These are phyloP conservation scores for Trichosurus vulpecula DNA, from an alignment of 2,797 vertebrate genomes.

Conservation along the genomic window DNA sequence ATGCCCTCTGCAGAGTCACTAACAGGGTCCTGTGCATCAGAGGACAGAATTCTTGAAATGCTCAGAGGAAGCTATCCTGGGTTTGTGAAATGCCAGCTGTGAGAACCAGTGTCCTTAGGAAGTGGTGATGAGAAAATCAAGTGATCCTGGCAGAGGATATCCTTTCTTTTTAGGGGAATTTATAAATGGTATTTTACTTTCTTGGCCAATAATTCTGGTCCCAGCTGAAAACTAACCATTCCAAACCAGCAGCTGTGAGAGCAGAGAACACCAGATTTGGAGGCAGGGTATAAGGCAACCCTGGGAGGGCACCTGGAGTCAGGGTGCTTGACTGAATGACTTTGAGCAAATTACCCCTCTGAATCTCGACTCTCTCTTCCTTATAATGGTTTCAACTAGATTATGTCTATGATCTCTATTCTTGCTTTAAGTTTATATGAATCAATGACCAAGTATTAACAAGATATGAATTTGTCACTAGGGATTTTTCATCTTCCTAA, in stretches of 20 bases:
- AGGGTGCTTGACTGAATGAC: neutral
- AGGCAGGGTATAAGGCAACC: neutral
- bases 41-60: conserved; percentile 27
- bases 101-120: conserved; percentile 52
- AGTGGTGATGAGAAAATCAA: conserved; percentile 56
- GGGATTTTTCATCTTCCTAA: conserved; percentile 57
- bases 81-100: conserved; percentile 19
- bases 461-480: conserved; percentile 73
- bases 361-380: neutral
- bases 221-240: conserved; percentile 63
- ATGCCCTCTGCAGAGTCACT: conserved; percentile 44
- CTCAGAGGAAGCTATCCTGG: conserved; percentile 24
- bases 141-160: conserved; percentile 1
- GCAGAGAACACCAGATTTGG: neutral
- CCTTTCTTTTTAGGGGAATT: neutral
- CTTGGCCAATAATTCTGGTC: conserved; percentile 74
- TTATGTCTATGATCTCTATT: conserved; percentile 13
- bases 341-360: neutral
- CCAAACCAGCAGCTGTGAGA: conserved; percentile 70
- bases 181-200: conserved; percentile 15
- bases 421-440: conserved; percentile 43
- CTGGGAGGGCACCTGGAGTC: too few relatives aligned
- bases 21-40: conserved; percentile 31
- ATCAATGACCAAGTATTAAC: conserved; percentile 59
- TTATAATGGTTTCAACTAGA: neutral